Conservation (phyloP, 2,888 invertebrate species). For the Melikaiella ostensackeni region DNA sequence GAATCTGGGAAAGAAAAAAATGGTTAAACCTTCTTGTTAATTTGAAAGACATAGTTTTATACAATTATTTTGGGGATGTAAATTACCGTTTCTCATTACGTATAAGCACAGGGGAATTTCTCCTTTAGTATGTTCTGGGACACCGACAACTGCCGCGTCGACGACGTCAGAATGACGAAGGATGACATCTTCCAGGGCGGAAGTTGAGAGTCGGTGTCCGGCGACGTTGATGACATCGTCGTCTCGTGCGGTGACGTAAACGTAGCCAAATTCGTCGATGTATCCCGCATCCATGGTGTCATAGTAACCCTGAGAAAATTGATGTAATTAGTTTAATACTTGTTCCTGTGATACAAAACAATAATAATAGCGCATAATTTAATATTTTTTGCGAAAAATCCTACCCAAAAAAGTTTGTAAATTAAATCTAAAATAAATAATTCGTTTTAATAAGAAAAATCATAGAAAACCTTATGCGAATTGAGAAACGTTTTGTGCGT, state of each 20-base stretch:
- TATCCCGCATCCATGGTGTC: slow-evolving; percentile 98
- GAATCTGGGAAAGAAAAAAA: slow-evolving; percentile 73
- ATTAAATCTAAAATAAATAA: too few species aligned
- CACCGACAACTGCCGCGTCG: slow-evolving; percentile 93
- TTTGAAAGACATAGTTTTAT: background rate
- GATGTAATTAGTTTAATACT: background rate
- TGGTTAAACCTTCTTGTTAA: background rate
- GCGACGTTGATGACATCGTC: slow-evolving; percentile 98
- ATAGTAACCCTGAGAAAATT: slow-evolving; percentile 85
- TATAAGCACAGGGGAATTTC: slow-evolving; percentile 94
- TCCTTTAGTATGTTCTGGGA: slow-evolving; percentile 93
- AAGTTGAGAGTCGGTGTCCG: slow-evolving; percentile 93
- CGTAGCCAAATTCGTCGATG: slow-evolving; percentile 88
- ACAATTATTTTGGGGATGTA: background rate
- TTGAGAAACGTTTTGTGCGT: too few species aligned
- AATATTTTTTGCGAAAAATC: too few species aligned
- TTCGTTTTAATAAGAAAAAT: too few species aligned
- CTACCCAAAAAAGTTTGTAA: too few species aligned
- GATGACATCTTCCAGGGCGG: slow-evolving; percentile 93
- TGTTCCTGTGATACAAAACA: background rate
- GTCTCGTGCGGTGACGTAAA: slow-evolving; percentile 93
- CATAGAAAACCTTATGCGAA: too few species aligned
- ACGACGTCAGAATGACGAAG: slow-evolving; percentile 90
- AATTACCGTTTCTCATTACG: slow-evolving; percentile 83
- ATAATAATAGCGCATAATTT: too few species aligned